Evolutionary conservation across 2,797 vertebrate genomes (phyloP).

Genomic region (Halcyon smyrnensis): DNA sequence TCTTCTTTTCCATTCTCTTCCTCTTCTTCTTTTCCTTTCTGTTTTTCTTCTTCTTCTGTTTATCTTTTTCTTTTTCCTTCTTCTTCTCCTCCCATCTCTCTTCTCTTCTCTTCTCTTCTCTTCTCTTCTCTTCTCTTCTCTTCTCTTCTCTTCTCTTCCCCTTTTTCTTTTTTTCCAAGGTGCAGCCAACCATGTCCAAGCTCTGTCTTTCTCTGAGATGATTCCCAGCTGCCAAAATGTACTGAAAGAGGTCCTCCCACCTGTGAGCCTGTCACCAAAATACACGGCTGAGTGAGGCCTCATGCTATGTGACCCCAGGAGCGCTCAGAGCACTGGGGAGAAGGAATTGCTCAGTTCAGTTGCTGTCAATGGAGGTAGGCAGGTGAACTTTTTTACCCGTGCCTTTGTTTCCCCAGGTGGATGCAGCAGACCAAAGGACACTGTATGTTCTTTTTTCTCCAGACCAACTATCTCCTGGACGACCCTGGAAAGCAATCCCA

Average conservation of each 20-base stretch:
- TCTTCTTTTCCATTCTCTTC: no score
- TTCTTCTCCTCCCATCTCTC: no score
- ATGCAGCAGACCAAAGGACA: background rate
- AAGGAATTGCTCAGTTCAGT: background rate
- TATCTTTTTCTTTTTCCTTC: background rate
- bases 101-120: background rate
- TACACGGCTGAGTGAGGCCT: background rate
- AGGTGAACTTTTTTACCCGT: background rate
- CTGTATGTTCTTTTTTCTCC: background rate
- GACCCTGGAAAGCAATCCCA: background rate
- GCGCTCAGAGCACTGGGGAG: background rate
- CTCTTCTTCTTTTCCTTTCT: background rate
- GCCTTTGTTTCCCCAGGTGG: background rate
- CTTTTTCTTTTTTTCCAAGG: background rate
- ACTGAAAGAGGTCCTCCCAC: background rate
- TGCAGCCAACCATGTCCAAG: background rate
- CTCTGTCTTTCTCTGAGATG: background rate
- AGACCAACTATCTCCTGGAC: background rate
- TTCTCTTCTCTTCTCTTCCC: background rate
- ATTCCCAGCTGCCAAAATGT: slow-evolving; percentile 1
- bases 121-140: no score
- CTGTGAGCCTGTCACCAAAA: background rate
- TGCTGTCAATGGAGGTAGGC: background rate
- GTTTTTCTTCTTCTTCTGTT: background rate
- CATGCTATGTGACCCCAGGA: background rate